Evolutionary conservation across 2,888 invertebrate genomes (phyloP).

Genomic region (Capitulum mitella): DNA sequence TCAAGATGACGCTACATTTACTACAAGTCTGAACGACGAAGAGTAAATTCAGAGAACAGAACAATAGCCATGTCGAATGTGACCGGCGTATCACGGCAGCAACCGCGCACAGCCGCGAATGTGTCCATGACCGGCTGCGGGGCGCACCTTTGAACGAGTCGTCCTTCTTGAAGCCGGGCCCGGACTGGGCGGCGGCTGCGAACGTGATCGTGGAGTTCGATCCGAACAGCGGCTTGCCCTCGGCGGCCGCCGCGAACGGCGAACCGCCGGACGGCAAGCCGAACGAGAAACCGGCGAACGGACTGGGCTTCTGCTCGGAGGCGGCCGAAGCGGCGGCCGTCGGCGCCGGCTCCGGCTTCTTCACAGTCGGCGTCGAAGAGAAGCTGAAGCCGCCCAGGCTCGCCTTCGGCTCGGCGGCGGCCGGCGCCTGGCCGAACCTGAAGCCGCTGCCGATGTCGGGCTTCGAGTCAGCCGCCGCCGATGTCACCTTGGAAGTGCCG

Average conservation of each 20-base stretch:
- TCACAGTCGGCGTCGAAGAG: constrained; percentile 31
- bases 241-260: background rate
- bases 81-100: no score
- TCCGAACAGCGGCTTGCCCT: background rate
- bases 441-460: background rate
- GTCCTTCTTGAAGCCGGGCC: constrained; percentile 6
- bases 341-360: constrained; percentile 28
- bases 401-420: background rate
- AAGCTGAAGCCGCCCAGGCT: constrained; percentile 35
- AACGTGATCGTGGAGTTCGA: background rate
- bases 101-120: no score
- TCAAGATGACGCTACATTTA: no score
- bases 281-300: constrained; percentile 35
- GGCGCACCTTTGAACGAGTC: constrained; percentile 1
- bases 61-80: no score
- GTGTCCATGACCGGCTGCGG: no score
- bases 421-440: background rate
- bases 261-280: no score
- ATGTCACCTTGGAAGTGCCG: background rate
- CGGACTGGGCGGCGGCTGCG: background rate
- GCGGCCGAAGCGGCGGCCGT: background rate
- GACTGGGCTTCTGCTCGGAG: background rate
- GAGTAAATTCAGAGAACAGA: no score
- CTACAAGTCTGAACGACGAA: no score
- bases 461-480: background rate